Conservation (phyloP, 2,113 vertebrate genomes). For the Nematolebias whitei region DNA sequence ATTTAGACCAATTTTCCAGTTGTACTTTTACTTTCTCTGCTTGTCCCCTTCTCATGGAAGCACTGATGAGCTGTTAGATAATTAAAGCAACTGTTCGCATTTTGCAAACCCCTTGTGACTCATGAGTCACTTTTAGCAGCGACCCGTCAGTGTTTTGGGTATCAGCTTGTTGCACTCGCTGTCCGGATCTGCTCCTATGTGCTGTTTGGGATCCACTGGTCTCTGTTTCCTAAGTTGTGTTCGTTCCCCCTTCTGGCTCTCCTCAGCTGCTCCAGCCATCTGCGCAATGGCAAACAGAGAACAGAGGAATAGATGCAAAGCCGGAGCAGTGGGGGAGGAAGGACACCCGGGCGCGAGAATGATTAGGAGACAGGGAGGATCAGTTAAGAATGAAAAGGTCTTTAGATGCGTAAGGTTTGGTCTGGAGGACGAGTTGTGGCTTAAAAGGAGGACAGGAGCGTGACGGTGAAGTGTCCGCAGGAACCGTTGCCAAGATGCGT, state of each 20-base stretch:
- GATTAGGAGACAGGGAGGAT: conserved; percentile 30
- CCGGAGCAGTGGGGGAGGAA: conserved; percentile 31
- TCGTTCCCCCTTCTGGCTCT: conserved; percentile 60
- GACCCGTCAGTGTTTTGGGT: conserved; percentile 29
- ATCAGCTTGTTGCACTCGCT: conserved; percentile 36
- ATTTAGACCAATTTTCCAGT: too few species aligned
- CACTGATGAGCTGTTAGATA: conserved; percentile 17
- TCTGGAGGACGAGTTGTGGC: conserved; percentile 38
- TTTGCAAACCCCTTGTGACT: conserved; percentile 14
- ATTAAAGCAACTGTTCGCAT: conserved; percentile 26
- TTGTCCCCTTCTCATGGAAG: conserved; percentile 1
- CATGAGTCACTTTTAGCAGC: conserved; percentile 3
- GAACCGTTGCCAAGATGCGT: conserved; percentile 54
- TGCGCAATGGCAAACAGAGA: conserved; percentile 78
- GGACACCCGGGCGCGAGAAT: conserved; percentile 17
- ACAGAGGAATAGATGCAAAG: conserved; percentile 63
- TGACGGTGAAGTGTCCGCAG: conserved; percentile 3
- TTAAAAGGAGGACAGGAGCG: conserved; percentile 42
- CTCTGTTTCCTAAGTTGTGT: conserved; percentile 16
- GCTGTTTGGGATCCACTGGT: conserved; percentile 34
- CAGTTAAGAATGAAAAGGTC: conserved; percentile 36
- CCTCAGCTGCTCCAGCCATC: conserved; percentile 82
- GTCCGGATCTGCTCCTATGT: conserved; percentile 26
- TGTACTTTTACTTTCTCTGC: not conserved
- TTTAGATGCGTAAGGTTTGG: conserved; percentile 36